Percentiles rank a stretch among this genome's conserved stretches.
These are phyloP conservation scores for Mixornis gularis DNA, from an alignment of 2,113 vertebrate species.

Conservation along the genomic window DNA sequence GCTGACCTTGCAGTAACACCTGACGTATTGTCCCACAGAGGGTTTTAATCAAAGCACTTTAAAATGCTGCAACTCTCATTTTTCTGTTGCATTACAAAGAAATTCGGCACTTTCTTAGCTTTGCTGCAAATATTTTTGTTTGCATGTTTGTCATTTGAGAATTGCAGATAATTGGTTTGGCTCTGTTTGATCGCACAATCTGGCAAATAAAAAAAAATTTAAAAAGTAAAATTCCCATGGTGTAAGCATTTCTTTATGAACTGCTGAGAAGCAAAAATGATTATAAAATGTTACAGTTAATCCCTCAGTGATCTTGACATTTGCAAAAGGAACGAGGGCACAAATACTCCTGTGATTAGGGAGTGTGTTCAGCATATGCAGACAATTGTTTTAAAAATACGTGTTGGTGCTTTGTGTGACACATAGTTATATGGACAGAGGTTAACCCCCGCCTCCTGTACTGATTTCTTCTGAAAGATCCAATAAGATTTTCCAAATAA, in stretches of 20 bases:
- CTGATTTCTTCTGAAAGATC: neutral
- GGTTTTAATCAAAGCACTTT: neutral
- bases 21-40: neutral
- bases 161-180: conserved; percentile 16
- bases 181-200: conserved; percentile 11
- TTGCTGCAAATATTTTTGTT: conserved; percentile 15
- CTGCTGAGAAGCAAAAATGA: neutral
- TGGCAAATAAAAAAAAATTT: neutral
- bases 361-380: neutral
- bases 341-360: neutral
- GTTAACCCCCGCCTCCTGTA: neutral
- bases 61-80: neutral
- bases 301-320: conserved; percentile 32
- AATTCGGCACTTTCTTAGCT: neutral
- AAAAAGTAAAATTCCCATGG: neutral
- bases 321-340: neutral
- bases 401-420: neutral
- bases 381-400: neutral
- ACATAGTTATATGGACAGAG: neutral
- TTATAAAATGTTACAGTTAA: conserved; percentile 27
- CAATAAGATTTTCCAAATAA: neutral
- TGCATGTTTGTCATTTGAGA: neutral
- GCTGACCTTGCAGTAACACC: conserved; percentile 1
- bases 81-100: neutral
- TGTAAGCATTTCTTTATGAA: neutral